A percentile compares a stretch with the other conserved stretches of the same genome.
Conservation (phyloP, 1,140 invertebrate genomes). For the Plodia interpunctella region DNA sequence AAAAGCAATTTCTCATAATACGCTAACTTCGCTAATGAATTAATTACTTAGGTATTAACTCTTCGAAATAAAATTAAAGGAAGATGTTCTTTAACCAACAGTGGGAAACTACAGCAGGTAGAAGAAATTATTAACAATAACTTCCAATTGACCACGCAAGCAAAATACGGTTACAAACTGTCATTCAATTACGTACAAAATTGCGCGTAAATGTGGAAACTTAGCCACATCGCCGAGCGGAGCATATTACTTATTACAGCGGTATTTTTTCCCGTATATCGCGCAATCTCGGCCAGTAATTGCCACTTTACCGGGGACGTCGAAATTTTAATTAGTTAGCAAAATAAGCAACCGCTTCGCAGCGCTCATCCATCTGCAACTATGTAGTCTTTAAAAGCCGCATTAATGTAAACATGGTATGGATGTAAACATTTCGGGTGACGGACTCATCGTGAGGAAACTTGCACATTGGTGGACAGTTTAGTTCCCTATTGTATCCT, state of each 20-base stretch:
- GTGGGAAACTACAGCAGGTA: no score
- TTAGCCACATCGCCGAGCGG: constrained; percentile 20
- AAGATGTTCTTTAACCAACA: no score
- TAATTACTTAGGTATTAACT: no score
- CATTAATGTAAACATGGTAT: neutral
- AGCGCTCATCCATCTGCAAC: neutral
- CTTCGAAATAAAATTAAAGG: no score
- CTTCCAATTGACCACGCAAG: neutral
- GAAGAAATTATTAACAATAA: neutral
- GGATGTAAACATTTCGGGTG: no score
- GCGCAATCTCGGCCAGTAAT: constrained; percentile 29
- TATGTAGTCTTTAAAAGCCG: neutral
- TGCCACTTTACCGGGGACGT: constrained; percentile 26
- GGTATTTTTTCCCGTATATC: constrained; percentile 20
- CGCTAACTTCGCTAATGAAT: no score
- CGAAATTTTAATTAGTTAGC: constrained; percentile 37
- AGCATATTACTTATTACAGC: constrained; percentile 23
- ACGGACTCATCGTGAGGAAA: no score
- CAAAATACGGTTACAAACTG: neutral
- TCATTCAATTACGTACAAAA: neutral
- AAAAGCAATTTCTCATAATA: no score
- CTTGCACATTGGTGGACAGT: no score
- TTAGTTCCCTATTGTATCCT: no score
- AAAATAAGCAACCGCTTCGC: constrained; percentile 21
- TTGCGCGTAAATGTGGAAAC: constrained; percentile 5